phyloP scores from a whole-genome alignment of 2,797 vertebrate species.

The Girardinus metallicus region DNA sequence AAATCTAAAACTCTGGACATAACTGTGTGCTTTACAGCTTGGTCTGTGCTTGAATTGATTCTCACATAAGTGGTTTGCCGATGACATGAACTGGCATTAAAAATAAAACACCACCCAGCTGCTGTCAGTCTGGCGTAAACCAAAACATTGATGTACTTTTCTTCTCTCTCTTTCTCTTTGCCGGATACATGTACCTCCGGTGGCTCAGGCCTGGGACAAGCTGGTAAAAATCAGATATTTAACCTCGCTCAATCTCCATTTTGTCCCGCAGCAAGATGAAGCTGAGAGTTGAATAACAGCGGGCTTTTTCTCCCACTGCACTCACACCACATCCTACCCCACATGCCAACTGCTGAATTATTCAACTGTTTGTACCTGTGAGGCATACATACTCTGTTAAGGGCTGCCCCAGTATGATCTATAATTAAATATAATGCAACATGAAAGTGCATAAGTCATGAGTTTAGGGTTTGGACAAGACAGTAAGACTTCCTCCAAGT shows the following conservation, averaged over 20 bases:
- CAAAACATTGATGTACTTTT: slow-evolving; percentile 28
- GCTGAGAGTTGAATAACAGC: slow-evolving; percentile 57
- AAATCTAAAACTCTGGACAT: slow-evolving; percentile 18
- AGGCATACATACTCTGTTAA: slow-evolving; percentile 79
- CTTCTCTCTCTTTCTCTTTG: background rate
- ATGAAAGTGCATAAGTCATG: slow-evolving; percentile 89
- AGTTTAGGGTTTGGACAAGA: slow-evolving; percentile 72
- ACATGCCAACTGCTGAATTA: slow-evolving; percentile 78
- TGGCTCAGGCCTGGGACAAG: slow-evolving; percentile 28
- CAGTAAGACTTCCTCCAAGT: slow-evolving; percentile 66
- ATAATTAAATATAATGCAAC: slow-evolving; percentile 87
- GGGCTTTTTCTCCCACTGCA: slow-evolving; percentile 64
- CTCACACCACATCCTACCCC: slow-evolving; percentile 69
- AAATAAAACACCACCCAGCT: slow-evolving; percentile 34
- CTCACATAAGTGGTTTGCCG: slow-evolving; percentile 32
- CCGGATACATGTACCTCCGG: slow-evolving; percentile 24
- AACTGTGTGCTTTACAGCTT: slow-evolving; percentile 20
- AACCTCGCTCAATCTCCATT: slow-evolving; percentile 64
- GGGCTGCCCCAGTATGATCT: slow-evolving; percentile 80
- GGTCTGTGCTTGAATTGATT: slow-evolving; percentile 27
- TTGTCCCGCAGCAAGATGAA: slow-evolving; percentile 65
- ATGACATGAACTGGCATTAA: slow-evolving; percentile 17
- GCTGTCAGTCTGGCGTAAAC: slow-evolving; percentile 24
- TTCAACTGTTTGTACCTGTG: slow-evolving; percentile 85
- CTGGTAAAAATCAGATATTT: slow-evolving; percentile 56